Evolutionary conservation across 2,888 invertebrate species (phyloP), one percentile per base, ranked within the genome.

Genomic region (Ferrisia virgata): DNA sequence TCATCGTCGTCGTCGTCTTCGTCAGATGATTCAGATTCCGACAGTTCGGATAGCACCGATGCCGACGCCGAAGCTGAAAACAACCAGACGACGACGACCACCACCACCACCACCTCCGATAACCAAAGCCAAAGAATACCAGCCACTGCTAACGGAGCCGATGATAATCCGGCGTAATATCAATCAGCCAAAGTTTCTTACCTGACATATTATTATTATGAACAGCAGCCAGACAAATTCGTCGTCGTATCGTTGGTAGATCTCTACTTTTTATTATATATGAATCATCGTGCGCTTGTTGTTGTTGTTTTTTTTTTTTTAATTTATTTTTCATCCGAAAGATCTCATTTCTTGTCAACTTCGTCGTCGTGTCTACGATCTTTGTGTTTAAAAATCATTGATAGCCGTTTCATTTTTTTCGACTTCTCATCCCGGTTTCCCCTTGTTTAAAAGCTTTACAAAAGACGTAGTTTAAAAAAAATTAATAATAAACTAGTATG

Each of bases 111-210:
- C 9, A 4, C 28, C 0, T 1, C 43, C 8, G 69, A 76, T 18
- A 69, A 72, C 83, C 83, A 83, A 72, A 83, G 83, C 83, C 83
- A 83, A 72, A 83, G 83, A 83, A 28, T 36, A 76, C 31, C n/a
- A n/a, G 6, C 39, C 72, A 80, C 15, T 78, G 78, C 78, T 11
- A 36, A 78, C 18, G 53, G 22, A 18, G 72, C 31, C 1, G 36
- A 76, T 25, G 72, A 76, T 3, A 18, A 18, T 76, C 28, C 28
- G 72, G 28, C 72, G 13, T 76, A 36, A 79, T 22, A 11, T 78
- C 39, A n/a, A n/a, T n/a, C n/a, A n/a, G n/a, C 18, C 81, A 25
- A 33, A 13, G 78, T 78, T 39, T n/a, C 40, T 18, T 25, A 18
- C n/a, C 2, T 11, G 5, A 8, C 39, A 8, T 39, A 39, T 39